Evolutionary conservation across 2,888 invertebrate species (phyloP).

Genomic region (Parnassius smintheus): DNA sequence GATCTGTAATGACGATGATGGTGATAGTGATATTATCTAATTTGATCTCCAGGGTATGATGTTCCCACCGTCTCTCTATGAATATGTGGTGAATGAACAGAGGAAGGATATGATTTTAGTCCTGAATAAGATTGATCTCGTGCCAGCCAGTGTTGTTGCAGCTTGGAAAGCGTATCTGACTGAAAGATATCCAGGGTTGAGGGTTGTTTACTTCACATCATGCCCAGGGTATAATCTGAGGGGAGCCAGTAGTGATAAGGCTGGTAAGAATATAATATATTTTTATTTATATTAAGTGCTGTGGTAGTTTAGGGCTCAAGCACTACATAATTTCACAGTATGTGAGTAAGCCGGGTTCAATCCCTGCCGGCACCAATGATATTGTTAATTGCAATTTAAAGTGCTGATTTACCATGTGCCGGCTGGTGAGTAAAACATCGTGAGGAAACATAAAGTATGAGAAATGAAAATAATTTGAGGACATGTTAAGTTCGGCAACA

Average conservation of each 20-base stretch:
- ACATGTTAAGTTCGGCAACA: too few relatives aligned
- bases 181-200: constrained; percentile 78
- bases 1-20: too few relatives aligned
- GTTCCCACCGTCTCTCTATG: constrained; percentile 94
- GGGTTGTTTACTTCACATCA: constrained; percentile 92
- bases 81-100: constrained; percentile 86
- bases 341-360: too few relatives aligned
- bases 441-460: too few relatives aligned
- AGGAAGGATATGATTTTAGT: constrained; percentile 93
- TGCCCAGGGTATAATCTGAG: constrained; percentile 87
- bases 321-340: too few relatives aligned
- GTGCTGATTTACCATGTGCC: too few relatives aligned
- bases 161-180: constrained; percentile 94
- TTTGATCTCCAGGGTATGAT: constrained; percentile 82
- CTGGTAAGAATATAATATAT: constrained; percentile 55
- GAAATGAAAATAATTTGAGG: too few relatives aligned
- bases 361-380: too few relatives aligned
- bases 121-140: constrained; percentile 95
- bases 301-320: too few relatives aligned
- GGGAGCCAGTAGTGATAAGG: constrained; percentile 78
- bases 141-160: constrained; percentile 88
- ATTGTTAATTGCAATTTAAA: too few relatives aligned
- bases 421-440: too few relatives aligned
- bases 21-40: too few relatives aligned
- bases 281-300: background rate